Evolutionary conservation across 2,797 vertebrate genomes (phyloP), one percentile per base, ranked within the genome.

Genomic region (Helostoma temminkii): DNA sequence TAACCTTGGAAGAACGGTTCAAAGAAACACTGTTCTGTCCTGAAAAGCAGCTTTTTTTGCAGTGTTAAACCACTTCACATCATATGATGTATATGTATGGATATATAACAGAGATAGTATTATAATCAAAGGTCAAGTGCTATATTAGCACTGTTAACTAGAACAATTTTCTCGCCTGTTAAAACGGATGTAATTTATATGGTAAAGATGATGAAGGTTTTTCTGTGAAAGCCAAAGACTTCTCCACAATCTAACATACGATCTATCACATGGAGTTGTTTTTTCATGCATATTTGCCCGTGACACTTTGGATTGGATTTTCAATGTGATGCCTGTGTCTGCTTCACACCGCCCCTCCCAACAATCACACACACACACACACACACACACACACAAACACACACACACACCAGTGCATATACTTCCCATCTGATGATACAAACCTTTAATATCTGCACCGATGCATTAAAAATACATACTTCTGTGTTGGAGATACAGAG

Each of bases 241-340:
- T 67, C 54, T 53, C 18, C 6, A 45, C 28, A 39, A 65, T 67
- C 57, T 21, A 41, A 73, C 36, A 71, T 60, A 59, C 55, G 53
- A 73, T 80, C 58, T 74, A 74, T 84, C 68, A 78, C 78, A 85
- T 74, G 62, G 43, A 71, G 78, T 67, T 64, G 42, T 72, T 75
- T 83, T 69, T 73, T 87, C 42, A 41, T 52, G 63, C 76, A 55
- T 62, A 78, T 80, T 79, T 49, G 52, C 53, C 77, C 24, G 2
- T 65, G 55, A 82, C 75, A 71, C 69, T 60, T 82, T 60, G 16
- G 34, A 86, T 81, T 79, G 71, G 52, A 63, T 65, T 63, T 60
- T 88, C 80, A 76, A 79, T 87, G 87, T 70, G 74, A 90, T 91
- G 88, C 85, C 92, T 91, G 90, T 91, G 86, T 90, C 89, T 88